Conservation (phyloP, 1,140 invertebrate genomes). For the Macrobrachium rosenbergii region DNA sequence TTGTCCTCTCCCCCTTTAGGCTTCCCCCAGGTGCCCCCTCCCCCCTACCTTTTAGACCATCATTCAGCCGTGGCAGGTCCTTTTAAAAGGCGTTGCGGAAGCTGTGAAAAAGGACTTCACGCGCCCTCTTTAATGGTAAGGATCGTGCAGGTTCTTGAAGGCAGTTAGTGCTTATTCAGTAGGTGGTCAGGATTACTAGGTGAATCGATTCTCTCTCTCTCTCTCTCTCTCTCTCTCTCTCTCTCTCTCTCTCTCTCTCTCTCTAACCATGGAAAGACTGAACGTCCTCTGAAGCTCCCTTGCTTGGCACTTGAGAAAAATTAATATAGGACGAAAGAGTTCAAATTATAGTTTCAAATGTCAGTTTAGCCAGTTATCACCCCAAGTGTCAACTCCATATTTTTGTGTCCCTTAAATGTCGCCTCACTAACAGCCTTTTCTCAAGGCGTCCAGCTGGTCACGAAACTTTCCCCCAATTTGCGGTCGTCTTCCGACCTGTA, state of each 20-base stretch:
- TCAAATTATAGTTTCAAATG: too few species aligned
- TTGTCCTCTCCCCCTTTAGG: neutral
- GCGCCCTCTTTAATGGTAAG: neutral
- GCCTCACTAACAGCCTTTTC: too few species aligned
- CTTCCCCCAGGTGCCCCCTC: neutral
- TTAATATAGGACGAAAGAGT: neutral
- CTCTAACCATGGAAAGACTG: neutral
- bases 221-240: neutral
- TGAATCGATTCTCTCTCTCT: slow-evolving; percentile 13
- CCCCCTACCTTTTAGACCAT: neutral
- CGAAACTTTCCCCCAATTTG: too few species aligned
- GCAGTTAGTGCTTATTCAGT: neutral
- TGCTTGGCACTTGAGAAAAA: neutral
- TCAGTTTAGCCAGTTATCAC: too few species aligned
- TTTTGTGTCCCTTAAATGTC: too few species aligned
- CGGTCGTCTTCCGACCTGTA: too few species aligned
- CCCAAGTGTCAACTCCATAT: too few species aligned
- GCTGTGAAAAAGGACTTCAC: neutral
- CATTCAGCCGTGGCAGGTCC: neutral
- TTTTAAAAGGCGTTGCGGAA: neutral
- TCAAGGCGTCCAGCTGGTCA: too few species aligned
- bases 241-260: slow-evolving; percentile 8
- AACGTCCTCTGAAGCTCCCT: neutral
- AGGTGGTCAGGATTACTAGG: neutral
- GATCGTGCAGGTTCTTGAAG: neutral